Base-by-base conservation (phyloP, 2,113 vertebrate genomes). In the Sciurus niger region DNA sequence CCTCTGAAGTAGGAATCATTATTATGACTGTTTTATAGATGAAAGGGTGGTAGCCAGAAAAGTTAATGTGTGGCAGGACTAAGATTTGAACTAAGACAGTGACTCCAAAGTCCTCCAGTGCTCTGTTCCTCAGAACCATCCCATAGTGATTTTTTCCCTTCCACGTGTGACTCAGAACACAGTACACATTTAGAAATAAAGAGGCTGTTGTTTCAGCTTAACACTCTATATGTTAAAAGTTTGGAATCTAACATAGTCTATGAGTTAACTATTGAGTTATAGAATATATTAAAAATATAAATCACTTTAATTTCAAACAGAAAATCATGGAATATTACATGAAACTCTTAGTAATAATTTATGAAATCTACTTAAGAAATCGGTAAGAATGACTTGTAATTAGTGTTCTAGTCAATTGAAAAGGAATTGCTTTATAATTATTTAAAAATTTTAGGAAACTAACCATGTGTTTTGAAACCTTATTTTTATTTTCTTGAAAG, bases 401-500 rank as follows among this genome's bases (percentile, higher is more conserved):
- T 80, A 37, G 22, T 43, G 6, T 63, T 83, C 88, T 0, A n/a
- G 22, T 94, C 68, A 63, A 20, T 48, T 84, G 40, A 87, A 25
- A 86, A 73, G 32, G 40, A 5, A 84, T 51, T 30, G 3, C 63
- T 94, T 94, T 5, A 43, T 83, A 67, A 88, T 73, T 89, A 65
- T 94, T 93, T 30, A 60, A 86, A 46, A 48, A 24, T 58, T 22
- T 58, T 58, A 24, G 6, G 55, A 58, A 58, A 58, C 43, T 94
- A 34, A 70, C 32, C 34, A 43, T 84, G 53, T 0, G 86, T 77
- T 70, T 73, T 55, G 12, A 93, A 89, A 78, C 4, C 3, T 58
- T 79, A 68, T 94, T 79, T 89, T 84, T 85, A 73, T 95, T 93
- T 95, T 85, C 30, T 70, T 2, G 53, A 8, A 8, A 82, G 7